Base-by-base conservation (phyloP, 1,140 invertebrate species). In the Araneus ventricosus region DNA sequence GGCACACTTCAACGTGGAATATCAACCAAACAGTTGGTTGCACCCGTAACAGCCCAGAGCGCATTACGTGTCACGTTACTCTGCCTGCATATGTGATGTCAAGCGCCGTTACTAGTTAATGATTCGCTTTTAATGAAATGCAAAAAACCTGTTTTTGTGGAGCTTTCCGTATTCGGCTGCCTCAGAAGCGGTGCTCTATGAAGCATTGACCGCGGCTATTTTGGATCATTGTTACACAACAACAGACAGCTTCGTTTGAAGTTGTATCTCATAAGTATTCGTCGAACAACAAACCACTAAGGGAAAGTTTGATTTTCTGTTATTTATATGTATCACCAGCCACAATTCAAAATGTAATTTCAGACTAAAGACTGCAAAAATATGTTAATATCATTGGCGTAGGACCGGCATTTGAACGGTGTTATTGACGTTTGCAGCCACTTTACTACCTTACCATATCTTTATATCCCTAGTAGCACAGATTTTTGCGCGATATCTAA, bases 151-250 rank as follows among this genome's bases (percentile, higher is more conserved):
- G 80, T 84, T 84, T n/a, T 52, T 52, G 4, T 52, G 39, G 7
- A 84, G 80, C 39, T 84, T 84, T 84, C 80, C 80, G 80, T 84
- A 84, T 84, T 52, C 80, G 41, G 41, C 14, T 20, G 39, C n/a
- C 39, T n/a, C 6, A 52, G 45, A 22, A 41, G 79, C 79, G 2
- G 80, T 84, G 41, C 39, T 45, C 39, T 84, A 84, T 84, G 80
- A 84, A 84, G 80, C 80, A 52, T 84, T 84, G 80, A 84, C 80
- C 80, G 80, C 80, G 4, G 80, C 39, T 84, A 84, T 84, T 84
- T 52, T 84, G 20, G 80, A 84, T 24, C 80, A 41, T 84, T 84
- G 80, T 84, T 52, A 84, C 80, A 52, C 14, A 57, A 84, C n/a
- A 82, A 82, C 41, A 84, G 39, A 84, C 24, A 45, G 22, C 39